Base-by-base conservation (phyloP, 2,797 vertebrate species). In the Bovichtus variegatus region DNA sequence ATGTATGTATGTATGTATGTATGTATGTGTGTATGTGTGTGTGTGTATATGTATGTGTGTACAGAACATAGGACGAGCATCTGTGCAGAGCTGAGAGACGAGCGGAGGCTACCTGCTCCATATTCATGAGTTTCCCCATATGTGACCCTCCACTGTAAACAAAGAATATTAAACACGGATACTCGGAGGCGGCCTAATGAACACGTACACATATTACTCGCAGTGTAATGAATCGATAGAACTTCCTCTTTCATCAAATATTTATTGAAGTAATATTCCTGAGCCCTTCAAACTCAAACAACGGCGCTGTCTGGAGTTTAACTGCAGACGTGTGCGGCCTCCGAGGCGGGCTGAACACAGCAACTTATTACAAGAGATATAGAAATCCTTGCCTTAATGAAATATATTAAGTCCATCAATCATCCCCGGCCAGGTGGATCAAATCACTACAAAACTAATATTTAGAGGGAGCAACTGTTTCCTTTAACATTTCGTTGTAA, bases 201-300 rank as follows among this genome's bases (percentile, higher is more conserved):
- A 92, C 83, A 89, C 89, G 82, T 83, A 87, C 93, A 92, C 92
- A 84, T 87, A 82, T 83, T 68, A 66, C 85, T 74, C 83, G 62
- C 84, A 11, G 71, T 69, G 76, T 94, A 94, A 94, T 94, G 84
- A 95, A 95, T 92, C 89, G 81, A 91, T 92, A 91, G 89, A 93
- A 89, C 77, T 87, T 87, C 43, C 83, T 86, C 0, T 69, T 93
- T 93, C 88, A 95, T 95, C 91, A 95, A 96, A 94, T 95, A 95
- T 96, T 95, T 95, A 96, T 95, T 90, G 74, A 90, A 93, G 91
- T 91, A 92, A 94, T 95, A 94, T 94, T 95, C 79, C 83, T 74
- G 57, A 83, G 77, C 59, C 40, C 49, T 85, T 87, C 73, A 74
- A 82, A 90, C 90, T 90, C 89, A 80, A 78, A 76, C 21, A 21